A percentile compares a stretch with the other conserved stretches of the same genome.
phyloP scores from a whole-genome alignment of 2,797 vertebrate genomes.

The Clarias laeviceps region DNA sequence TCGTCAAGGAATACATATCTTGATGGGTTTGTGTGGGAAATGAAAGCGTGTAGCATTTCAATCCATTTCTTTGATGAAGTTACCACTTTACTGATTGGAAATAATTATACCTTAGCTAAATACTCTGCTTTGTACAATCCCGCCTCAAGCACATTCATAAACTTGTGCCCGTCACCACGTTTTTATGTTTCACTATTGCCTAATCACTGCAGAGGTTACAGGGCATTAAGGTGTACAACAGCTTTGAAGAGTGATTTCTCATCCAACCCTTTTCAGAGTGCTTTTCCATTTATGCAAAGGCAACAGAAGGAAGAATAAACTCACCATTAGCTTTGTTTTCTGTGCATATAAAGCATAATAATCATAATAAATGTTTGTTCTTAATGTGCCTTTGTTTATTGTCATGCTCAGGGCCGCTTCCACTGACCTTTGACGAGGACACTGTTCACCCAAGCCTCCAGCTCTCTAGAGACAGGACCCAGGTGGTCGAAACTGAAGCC shows the following conservation, averaged over 20 bases:
- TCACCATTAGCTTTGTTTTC: not conserved
- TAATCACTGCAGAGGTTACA: not conserved
- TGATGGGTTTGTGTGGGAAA: not conserved
- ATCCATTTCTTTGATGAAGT: not conserved
- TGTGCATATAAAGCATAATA: not conserved
- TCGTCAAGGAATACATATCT: not conserved
- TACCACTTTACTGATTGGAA: not conserved
- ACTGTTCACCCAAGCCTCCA: constrained; percentile 82
- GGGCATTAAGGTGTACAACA: not conserved
- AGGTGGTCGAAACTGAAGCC: constrained; percentile 71
- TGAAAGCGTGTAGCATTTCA: not conserved
- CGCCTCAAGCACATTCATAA: not conserved
- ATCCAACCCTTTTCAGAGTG: not conserved
- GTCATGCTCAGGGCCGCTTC: constrained; percentile 71
- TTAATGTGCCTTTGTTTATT: constrained; percentile 28
- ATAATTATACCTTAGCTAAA: too few relatives aligned
- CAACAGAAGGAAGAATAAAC: not conserved
- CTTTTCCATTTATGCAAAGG: not conserved
- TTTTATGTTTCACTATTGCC: not conserved
- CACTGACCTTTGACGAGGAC: constrained; percentile 79
- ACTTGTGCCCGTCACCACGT: not conserved
- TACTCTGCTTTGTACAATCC: not conserved
- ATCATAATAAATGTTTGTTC: not conserved
- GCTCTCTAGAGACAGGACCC: constrained; percentile 77
- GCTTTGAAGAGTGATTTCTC: not conserved